These are phyloP conservation scores for Parascotia fuliginaria DNA, from an alignment of 2,888 invertebrate species.

Conservation along the genomic window DNA sequence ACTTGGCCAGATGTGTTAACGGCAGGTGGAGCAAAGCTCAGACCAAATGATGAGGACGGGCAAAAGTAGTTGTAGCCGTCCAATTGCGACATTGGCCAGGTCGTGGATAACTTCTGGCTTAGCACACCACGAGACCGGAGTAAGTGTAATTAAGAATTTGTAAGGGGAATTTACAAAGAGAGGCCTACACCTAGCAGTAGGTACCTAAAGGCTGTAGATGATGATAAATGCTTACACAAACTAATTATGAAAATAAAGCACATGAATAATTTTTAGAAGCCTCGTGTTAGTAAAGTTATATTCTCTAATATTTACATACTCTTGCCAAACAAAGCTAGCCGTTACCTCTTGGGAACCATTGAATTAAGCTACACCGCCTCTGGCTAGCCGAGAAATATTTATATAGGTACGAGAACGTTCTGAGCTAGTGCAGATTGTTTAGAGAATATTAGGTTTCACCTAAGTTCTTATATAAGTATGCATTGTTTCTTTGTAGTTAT, in stretches of 20 bases:
- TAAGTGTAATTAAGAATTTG: too few species aligned
- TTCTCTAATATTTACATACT: slow-evolving; percentile 35
- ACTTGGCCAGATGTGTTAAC: too few species aligned
- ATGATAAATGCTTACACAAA: background rate
- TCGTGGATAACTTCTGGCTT: too few species aligned
- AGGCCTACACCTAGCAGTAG: too few species aligned
- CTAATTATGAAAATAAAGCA: slow-evolving; percentile 9
- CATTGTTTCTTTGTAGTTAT: background rate
- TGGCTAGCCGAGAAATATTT: slow-evolving; percentile 25
- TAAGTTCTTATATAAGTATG: background rate
- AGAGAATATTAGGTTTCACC: background rate
- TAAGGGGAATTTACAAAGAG: too few species aligned
- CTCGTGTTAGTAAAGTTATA: slow-evolving; percentile 20
- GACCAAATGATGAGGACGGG: too few species aligned
- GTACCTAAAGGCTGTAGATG: too few species aligned
- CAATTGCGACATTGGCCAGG: too few species aligned
- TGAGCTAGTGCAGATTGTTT: slow-evolving; percentile 4
- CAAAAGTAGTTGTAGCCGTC: too few species aligned
- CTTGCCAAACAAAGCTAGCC: slow-evolving; percentile 30
- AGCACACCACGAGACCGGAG: too few species aligned
- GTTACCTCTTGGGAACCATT: slow-evolving; percentile 39
- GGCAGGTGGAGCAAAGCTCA: too few species aligned
- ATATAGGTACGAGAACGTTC: slow-evolving; percentile 18
- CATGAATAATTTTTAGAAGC: slow-evolving; percentile 14
- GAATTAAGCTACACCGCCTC: slow-evolving; percentile 41